These are phyloP conservation scores for Scopus umbretta DNA, from an alignment of 2,113 vertebrate species.

Conservation along the genomic window DNA sequence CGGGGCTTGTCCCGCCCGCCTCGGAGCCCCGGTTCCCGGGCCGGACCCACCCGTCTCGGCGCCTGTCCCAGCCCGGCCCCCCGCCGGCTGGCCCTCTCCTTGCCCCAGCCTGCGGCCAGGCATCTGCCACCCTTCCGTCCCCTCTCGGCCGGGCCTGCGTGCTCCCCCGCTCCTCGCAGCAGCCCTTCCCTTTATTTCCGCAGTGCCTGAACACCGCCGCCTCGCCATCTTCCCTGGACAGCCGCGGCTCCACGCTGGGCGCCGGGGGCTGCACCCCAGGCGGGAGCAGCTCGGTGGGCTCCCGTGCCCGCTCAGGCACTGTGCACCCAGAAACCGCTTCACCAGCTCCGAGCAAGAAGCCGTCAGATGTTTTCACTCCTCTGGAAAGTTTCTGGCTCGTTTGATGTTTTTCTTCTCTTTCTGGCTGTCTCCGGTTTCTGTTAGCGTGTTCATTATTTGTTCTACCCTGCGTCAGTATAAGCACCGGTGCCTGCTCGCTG, in stretches of 20 bases:
- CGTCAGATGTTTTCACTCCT: not conserved
- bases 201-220: not conserved
- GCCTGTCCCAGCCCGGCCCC: not conserved
- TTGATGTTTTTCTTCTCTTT: not conserved
- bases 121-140: not conserved
- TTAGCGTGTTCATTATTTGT: not conserved
- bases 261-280: not conserved
- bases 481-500: not conserved
- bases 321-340: fast-evolving
- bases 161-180: not conserved
- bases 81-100: not conserved
- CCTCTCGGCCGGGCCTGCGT: not conserved
- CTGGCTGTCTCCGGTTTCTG: not conserved
- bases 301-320: fast-evolving
- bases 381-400: not conserved
- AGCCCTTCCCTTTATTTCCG: not conserved
- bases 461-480: not conserved
- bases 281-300: not conserved
- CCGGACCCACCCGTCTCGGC: not conserved
- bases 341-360: not conserved
- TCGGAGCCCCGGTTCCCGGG: not conserved
- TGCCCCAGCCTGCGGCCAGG: not conserved
- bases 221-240: not conserved
- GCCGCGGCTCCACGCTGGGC: not conserved
- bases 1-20: not conserved